phyloP scores from a whole-genome alignment of 2,113 vertebrate genomes.

The Odocoileus virginianus region DNA sequence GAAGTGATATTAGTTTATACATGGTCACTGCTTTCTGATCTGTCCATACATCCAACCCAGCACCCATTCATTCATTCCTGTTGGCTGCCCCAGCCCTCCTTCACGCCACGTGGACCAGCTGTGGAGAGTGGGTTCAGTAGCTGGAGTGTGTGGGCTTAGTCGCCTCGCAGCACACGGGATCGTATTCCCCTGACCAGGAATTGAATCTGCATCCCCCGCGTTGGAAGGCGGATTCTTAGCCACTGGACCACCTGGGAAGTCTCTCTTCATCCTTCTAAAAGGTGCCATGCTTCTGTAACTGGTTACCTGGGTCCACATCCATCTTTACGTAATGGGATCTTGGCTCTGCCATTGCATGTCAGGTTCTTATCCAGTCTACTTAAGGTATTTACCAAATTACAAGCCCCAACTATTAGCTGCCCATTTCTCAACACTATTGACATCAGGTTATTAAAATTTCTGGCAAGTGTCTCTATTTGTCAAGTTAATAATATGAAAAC shows the following conservation, averaged over 20 bases:
- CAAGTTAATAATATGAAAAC: neutral
- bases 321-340: neutral
- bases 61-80: neutral
- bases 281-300: neutral
- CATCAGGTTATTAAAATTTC: neutral
- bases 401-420: neutral
- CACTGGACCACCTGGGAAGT: neutral
- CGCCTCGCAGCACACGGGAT: fast-evolving
- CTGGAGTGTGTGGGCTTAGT: neutral
- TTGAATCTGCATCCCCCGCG: fast-evolving
- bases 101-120: neutral
- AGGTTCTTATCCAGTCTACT: neutral
- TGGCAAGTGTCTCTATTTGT: neutral
- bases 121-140: neutral
- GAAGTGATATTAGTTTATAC: neutral
- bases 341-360: neutral
- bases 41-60: neutral
- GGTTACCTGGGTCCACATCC: neutral
- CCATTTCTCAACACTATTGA: neutral
- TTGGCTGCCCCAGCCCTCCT: neutral
- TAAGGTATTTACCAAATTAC: neutral
- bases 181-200: neutral
- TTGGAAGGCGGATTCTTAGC: neutral
- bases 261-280: neutral
- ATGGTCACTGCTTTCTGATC: neutral